Base-by-base conservation (phyloP, 2,888 invertebrate genomes). In the Lordiphosa andalusiaca region DNA sequence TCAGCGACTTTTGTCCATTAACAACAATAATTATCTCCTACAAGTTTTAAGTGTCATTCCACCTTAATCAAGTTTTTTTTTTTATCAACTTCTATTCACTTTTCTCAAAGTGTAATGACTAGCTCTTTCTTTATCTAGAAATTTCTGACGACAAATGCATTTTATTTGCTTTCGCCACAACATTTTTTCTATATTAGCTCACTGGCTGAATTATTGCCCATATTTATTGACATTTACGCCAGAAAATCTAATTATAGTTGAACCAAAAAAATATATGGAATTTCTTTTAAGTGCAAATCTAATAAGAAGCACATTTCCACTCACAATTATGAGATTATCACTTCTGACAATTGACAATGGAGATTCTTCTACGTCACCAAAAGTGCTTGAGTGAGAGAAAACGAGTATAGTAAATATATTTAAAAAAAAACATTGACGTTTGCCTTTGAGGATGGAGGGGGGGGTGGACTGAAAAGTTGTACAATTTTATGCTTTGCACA, bases 181-280 rank as follows among this genome's bases (percentile, higher is more conserved):
- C 41, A 61, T 60, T 60, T 25, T 60, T 35, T 40, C 30, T 30
- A 23, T 51, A 60, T 51, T 44, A 46, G 25, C 25, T 40, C 39
- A 12, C 35, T 51, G 39, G 51, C 35, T 38, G n/a, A 50, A 9
- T 42, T 10, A 51, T 12, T 30, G 30, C 30, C 30, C 30, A 30
- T 30, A 30, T 30, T 30, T 30, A 30, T 30, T 30, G 30, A 30
- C 30, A 30, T 30, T 30, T 30, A 30, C 30, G 30, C 49, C 40
- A n/a, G 49, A 16, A 16, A 44, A 13, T 44, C 30, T 44, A 44
- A 33, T 44, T 10, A 44, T 44, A 44, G 16, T 16, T 33, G 7
- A 12, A 38, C 19, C 19, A 10, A 25, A 30, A 16, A 16, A 44
- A 44, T 44, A 16, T 33, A 33, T 44, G 33, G 44, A 44, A 44